Base-by-base conservation (phyloP, 1,140 invertebrate genomes). In the Ditylenchus dipsaci region DNA sequence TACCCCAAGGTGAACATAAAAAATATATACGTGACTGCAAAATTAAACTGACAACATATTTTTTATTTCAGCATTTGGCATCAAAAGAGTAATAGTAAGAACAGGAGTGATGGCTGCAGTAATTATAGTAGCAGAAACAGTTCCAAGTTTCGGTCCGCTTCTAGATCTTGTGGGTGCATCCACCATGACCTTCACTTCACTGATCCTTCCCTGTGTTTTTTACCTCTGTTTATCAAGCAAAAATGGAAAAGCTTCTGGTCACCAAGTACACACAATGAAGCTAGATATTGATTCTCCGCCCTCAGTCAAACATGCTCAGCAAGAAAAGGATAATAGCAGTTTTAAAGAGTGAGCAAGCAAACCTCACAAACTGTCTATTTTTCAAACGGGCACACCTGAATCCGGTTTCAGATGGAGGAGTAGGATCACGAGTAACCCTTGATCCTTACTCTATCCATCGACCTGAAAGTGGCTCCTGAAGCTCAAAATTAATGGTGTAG, bases 101-200 rank as follows among this genome's bases (percentile, higher is more conserved):
- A 89, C 90, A 0, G 79, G 85, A 0, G 84, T 93, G 1, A 86
- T 92, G 15, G 85, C 87, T 0, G 68, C 89, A 0, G 88, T 89
- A 0, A 87, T 93, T 5, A 87, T 91, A 21, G 84, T 93, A 5
- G 91, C 88, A 0, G 90, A 91, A 84, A 87, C 89, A 1, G 87
- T 95, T 0, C 91, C 92, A 0, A 86, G 89, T 71, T 94, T 94
- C 80, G 91, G 92, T 70, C 85, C 91, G n/a, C 88, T 95, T 1
- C 90, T 95, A 88, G 88, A 91, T 29, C 84, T 95, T 1, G 88
- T 94, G 3, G 91, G 91, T 17, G 89, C 90, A 0, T 87, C 93
- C 0, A 91, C 90, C 0, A 90, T 90, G 0, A 90, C 90, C 0
- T 81, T 93, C 7, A 88, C 92, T 68, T 88, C 88, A 1, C 92